phyloP scores from a whole-genome alignment of 2,888 invertebrate genomes.

The Calephelis perditalis region DNA sequence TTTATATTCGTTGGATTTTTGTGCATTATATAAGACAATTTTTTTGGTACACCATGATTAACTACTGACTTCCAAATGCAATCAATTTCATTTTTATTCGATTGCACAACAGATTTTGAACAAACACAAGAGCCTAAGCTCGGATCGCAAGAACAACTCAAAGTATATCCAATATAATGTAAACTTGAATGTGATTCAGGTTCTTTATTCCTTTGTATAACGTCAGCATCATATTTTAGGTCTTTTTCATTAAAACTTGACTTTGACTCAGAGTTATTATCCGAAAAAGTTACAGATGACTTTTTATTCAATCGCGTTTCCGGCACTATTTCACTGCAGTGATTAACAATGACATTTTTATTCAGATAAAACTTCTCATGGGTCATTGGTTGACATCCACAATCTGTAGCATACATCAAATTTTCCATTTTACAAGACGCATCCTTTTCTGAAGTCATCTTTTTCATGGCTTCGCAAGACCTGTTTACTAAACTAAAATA shows the following conservation, averaged over 20 bases:
- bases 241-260: neutral
- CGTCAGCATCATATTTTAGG: conserved; percentile 5
- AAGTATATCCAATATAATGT: conserved; percentile 50
- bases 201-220: conserved; percentile 14
- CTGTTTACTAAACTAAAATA: conserved; percentile 34
- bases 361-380: conserved; percentile 18
- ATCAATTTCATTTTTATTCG: conserved; percentile 38
- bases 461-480: conserved; percentile 40
- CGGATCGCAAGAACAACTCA: conserved; percentile 49
- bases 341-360: conserved; percentile 23
- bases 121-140: conserved; percentile 45
- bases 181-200: conserved; percentile 14
- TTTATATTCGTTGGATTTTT: conserved; percentile 29
- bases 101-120: conserved; percentile 42
- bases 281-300: neutral
- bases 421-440: conserved; percentile 27
- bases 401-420: conserved; percentile 31
- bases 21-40: conserved; percentile 48
- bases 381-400: conserved; percentile 28
- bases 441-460: conserved; percentile 31
- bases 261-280: neutral
- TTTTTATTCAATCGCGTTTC: neutral
- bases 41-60: conserved; percentile 31
- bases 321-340: conserved; percentile 26
- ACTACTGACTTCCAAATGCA: conserved; percentile 42